Conservation (phyloP, 2,113 vertebrate species). For the Sturnus vulgaris region DNA sequence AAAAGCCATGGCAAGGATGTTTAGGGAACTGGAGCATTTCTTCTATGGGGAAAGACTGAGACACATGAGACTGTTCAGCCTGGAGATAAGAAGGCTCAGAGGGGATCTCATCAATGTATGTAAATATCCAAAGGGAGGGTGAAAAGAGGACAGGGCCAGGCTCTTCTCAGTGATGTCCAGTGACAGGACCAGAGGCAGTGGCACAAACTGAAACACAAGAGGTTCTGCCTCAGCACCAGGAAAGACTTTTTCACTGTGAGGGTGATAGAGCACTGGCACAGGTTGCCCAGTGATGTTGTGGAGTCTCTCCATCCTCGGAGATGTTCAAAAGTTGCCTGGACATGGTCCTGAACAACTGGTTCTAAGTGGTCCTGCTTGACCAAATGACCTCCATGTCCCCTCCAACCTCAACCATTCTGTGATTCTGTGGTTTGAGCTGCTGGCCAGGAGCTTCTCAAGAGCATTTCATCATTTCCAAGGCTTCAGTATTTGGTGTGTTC, state of each 20-base stretch:
- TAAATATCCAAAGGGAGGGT: background rate
- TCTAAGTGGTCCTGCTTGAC: background rate
- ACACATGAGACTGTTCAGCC: background rate
- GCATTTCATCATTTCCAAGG: background rate
- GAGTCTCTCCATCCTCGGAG: background rate
- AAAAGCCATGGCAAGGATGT: background rate
- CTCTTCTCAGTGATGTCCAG: background rate
- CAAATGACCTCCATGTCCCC: background rate
- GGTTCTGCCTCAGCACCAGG: background rate
- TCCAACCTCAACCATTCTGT: background rate
- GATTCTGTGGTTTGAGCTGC: background rate
- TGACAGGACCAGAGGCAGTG: background rate
- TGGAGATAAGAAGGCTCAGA: background rate
- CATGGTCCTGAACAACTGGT: accelerated
- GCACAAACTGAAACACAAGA: background rate
- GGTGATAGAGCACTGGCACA: background rate
- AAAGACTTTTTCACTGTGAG: background rate
- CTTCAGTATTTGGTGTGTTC: background rate
- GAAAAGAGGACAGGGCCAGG: background rate
- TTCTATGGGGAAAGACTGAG: background rate
- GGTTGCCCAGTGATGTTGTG: background rate
- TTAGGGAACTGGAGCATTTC: background rate
- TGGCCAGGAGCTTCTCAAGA: background rate
- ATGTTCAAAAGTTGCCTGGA: background rate
- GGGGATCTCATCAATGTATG: background rate